phyloP scores from a whole-genome alignment of 2,797 vertebrate species.

The Hybognathus amarus region DNA sequence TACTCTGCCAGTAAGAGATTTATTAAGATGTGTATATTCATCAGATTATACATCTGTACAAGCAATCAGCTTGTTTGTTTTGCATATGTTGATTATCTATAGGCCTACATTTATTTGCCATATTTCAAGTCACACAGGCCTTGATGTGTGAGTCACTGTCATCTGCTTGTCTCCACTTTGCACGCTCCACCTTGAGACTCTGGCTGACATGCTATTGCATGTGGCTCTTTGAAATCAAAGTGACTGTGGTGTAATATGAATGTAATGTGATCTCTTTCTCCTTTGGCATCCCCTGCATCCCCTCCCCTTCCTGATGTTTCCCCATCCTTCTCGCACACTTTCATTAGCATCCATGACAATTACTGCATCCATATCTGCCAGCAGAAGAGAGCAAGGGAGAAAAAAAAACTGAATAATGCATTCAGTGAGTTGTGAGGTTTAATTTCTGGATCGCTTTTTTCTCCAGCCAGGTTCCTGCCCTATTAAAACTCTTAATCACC shows the following conservation, averaged over 20 bases:
- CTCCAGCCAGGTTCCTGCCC: background rate
- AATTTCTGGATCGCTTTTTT: slow-evolving; percentile 43
- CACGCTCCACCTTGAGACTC: slow-evolving; percentile 11
- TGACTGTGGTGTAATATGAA: slow-evolving; percentile 42
- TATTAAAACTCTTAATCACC: slow-evolving; percentile 45
- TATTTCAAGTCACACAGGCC: background rate
- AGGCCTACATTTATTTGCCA: background rate
- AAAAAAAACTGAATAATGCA: slow-evolving; percentile 11
- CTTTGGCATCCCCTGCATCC: slow-evolving; percentile 4
- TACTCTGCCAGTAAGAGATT: background rate
- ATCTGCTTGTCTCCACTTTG: background rate
- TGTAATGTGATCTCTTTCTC: slow-evolving; percentile 46
- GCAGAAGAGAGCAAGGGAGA: background rate
- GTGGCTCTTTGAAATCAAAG: slow-evolving; percentile 43
- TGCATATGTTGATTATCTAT: background rate
- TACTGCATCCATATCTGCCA: slow-evolving; percentile 28
- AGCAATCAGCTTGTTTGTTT: background rate
- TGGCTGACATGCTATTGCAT: slow-evolving; percentile 1
- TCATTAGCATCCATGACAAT: slow-evolving; percentile 41
- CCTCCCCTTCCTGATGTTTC: slow-evolving; percentile 8
- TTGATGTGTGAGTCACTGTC: slow-evolving; percentile 9
- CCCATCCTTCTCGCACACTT: slow-evolving; percentile 21
- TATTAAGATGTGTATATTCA: background rate
- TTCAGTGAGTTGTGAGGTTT: slow-evolving; percentile 24
- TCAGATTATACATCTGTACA: background rate